Evolutionary conservation across 2,113 vertebrate species (phyloP).

Genomic region (Merops nubicus): DNA sequence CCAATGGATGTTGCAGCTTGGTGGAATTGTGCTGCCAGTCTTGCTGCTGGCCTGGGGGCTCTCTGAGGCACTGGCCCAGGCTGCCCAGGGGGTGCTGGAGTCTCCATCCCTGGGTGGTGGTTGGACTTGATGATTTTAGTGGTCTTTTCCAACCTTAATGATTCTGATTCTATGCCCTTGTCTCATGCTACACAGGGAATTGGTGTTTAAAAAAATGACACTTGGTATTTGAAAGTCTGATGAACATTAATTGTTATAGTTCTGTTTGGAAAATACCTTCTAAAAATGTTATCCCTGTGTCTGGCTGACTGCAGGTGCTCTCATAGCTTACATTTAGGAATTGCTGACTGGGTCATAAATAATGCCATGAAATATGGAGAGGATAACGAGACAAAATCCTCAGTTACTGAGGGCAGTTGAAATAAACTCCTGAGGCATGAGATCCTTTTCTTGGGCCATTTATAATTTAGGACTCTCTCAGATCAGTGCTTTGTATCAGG

Average conservation of each 20-base stretch:
- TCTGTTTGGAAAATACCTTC: not conserved
- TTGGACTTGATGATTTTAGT: no score
- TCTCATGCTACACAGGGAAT: not conserved
- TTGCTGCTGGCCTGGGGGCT: not conserved
- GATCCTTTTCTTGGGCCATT: not conserved
- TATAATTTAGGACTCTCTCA: not conserved
- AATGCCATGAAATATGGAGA: fast-evolving
- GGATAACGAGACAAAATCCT: fast-evolving
- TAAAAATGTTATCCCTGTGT: fast-evolving
- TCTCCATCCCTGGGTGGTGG: no score
- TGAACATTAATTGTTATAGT: not conserved
- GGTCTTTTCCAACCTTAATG: no score
- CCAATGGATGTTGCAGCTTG: not conserved
- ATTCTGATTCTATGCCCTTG: no score
- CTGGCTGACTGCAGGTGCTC: not conserved
- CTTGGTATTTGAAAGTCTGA: not conserved
- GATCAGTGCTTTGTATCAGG: not conserved
- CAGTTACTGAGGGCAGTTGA: not conserved
- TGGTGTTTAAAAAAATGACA: not conserved
- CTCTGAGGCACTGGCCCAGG: no score
- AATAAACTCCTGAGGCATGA: not conserved
- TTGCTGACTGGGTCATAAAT: not conserved
- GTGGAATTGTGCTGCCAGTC: not conserved
- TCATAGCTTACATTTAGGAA: no score
- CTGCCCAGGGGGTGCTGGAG: no score